Conservation (phyloP, 2,113 vertebrate genomes). For the Miniopterus natalensis region DNA sequence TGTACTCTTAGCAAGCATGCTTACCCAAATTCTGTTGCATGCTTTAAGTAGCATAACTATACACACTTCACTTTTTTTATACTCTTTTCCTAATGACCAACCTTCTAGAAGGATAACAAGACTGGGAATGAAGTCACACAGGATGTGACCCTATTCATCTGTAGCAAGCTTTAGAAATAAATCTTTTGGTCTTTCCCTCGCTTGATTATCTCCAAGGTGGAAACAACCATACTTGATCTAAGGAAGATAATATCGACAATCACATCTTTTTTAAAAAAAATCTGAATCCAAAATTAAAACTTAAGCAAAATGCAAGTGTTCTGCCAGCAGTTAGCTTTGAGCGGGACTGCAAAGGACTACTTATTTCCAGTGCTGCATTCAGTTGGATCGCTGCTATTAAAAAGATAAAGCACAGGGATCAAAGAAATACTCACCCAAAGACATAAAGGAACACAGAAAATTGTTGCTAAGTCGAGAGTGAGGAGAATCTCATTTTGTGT, state of each 20-base stretch:
- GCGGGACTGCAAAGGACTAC: slow-evolving; percentile 46
- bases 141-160: slow-evolving; percentile 66
- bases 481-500: slow-evolving; percentile 79
- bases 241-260: slow-evolving; percentile 66
- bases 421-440: slow-evolving; percentile 63
- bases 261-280: slow-evolving; percentile 44
- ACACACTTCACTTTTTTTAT: slow-evolving; percentile 53
- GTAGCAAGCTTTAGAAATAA: slow-evolving; percentile 74
- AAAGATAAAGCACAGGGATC: slow-evolving; percentile 61
- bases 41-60: slow-evolving; percentile 78
- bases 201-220: slow-evolving; percentile 65
- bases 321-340: slow-evolving; percentile 58
- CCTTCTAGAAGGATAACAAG: slow-evolving; percentile 60
- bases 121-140: slow-evolving; percentile 65
- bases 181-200: slow-evolving; percentile 61
- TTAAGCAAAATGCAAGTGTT: slow-evolving; percentile 61
- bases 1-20: slow-evolving; percentile 82
- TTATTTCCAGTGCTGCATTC: slow-evolving; percentile 66
- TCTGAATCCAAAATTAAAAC: slow-evolving; percentile 77
- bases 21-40: slow-evolving; percentile 79
- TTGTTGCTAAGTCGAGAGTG: slow-evolving; percentile 75
- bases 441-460: slow-evolving; percentile 77
- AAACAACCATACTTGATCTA: slow-evolving; percentile 18
- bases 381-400: slow-evolving; percentile 77
- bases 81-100: slow-evolving; percentile 64